Evolutionary conservation across 92 coral and sea anemone species (phyloP).

Genomic region (Porites lobata): DNA sequence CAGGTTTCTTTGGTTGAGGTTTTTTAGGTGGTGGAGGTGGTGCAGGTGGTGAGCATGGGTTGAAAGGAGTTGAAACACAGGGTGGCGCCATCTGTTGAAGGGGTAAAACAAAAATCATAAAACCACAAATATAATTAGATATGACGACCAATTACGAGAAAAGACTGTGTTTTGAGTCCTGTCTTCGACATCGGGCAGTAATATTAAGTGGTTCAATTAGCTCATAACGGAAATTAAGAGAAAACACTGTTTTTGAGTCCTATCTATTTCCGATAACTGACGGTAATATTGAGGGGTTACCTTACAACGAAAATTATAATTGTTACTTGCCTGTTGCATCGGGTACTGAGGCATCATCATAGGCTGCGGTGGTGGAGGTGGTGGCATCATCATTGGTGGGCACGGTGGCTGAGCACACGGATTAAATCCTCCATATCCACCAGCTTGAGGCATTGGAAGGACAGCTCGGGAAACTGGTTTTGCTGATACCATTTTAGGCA

Average conservation of each 20-base stretch:
- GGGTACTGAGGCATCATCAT: conserved; percentile 39
- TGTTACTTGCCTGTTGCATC: conserved; percentile 26
- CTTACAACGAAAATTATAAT: no score
- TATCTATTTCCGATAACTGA: no score
- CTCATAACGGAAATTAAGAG: no score
- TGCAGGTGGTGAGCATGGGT: conserved; percentile 58
- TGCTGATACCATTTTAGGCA: conserved; percentile 48
- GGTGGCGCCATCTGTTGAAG: conserved; percentile 44
- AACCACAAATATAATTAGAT: not conserved
- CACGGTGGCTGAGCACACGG: conserved; percentile 68
- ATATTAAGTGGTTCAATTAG: no score
- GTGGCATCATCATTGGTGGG: conserved; percentile 59
- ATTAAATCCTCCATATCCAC: conserved; percentile 54
- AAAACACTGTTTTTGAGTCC: no score
- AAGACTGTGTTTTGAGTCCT: no score
- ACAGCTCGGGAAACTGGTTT: conserved; percentile 57
- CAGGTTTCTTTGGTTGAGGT: conserved; percentile 62
- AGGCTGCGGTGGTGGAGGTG: conserved; percentile 39
- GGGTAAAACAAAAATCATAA: not conserved
- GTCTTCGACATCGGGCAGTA: no score
- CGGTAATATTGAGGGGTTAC: no score
- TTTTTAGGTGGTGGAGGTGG: conserved; percentile 33
- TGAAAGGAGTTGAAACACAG: conserved; percentile 27
- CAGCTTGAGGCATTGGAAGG: conserved; percentile 42
- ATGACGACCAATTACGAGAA: not conserved